Conservation (phyloP, 2,888 invertebrate genomes). For the Drosophila acutilabella region DNA sequence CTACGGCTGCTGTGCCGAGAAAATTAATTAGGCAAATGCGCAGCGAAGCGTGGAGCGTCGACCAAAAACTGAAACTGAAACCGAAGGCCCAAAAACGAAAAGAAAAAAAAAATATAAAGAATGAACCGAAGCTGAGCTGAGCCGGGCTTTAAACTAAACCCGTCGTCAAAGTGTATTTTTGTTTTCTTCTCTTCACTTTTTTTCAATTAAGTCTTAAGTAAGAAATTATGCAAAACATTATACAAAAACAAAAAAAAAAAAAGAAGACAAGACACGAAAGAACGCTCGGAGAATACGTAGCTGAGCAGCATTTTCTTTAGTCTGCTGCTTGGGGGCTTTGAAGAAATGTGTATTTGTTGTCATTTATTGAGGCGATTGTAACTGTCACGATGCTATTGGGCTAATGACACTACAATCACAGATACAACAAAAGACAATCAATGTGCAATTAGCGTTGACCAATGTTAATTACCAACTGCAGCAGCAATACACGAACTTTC, state of each 20-base stretch:
- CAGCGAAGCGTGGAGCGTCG: slow-evolving; percentile 78
- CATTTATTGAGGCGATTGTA: slow-evolving; percentile 40
- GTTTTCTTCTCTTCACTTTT: slow-evolving; percentile 27
- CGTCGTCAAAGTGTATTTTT: slow-evolving; percentile 34
- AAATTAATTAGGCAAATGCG: slow-evolving; percentile 84
- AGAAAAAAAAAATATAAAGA: slow-evolving; percentile 16
- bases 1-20: slow-evolving; percentile 62
- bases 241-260: slow-evolving; percentile 16
- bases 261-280: slow-evolving; percentile 33
- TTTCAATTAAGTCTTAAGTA: slow-evolving; percentile 83
- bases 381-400: slow-evolving; percentile 51
- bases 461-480: slow-evolving; percentile 64
- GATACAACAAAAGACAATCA: slow-evolving; percentile 73
- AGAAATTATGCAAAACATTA: slow-evolving; percentile 82
- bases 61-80: slow-evolving; percentile 31
- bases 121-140: slow-evolving; percentile 34
- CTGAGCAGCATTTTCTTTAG: slow-evolving; percentile 5
- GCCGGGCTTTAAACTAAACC: slow-evolving; percentile 55
- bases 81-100: slow-evolving; percentile 16
- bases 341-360: slow-evolving; percentile 10
- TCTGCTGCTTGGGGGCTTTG: neutral
- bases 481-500: slow-evolving; percentile 50
- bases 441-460: slow-evolving; percentile 72
- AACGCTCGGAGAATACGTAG: slow-evolving; percentile 63
- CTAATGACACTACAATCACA: slow-evolving; percentile 61